Percentiles rank a stretch among this genome's conserved stretches.
Conservation (phyloP, 2,113 vertebrate genomes). For the Piliocolobus tephrosceles region DNA sequence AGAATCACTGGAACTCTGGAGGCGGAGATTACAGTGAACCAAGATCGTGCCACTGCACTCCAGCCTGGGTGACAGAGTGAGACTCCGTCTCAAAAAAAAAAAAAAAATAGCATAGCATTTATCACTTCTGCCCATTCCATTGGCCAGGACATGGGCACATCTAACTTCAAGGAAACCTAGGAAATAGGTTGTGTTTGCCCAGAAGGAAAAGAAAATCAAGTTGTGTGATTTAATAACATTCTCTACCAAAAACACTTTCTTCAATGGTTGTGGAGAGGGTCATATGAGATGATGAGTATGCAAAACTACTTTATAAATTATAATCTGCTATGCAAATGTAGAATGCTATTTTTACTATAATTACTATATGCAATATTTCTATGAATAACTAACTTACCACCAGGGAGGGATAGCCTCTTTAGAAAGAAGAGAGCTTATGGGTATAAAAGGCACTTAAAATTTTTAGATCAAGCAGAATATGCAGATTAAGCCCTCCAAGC, state of each 20-base stretch:
- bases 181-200: slow-evolving; percentile 1
- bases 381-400: slow-evolving; percentile 58
- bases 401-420: slow-evolving; percentile 32
- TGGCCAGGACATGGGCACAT: neutral
- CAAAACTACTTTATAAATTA: slow-evolving; percentile 65
- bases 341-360: slow-evolving; percentile 66
- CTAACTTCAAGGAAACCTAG: neutral
- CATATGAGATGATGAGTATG: slow-evolving; percentile 52
- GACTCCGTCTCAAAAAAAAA: too few relatives aligned
- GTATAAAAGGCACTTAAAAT: slow-evolving; percentile 45
- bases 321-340: slow-evolving; percentile 60
- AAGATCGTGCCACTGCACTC: too few relatives aligned
- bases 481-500: slow-evolving; percentile 1
- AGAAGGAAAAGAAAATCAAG: slow-evolving; percentile 23
- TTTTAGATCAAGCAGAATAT: slow-evolving; percentile 40
- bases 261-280: slow-evolving; percentile 37
- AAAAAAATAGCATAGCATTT: too few relatives aligned
- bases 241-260: slow-evolving; percentile 51
- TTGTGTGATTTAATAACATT: neutral
- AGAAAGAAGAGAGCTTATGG: slow-evolving; percentile 22
- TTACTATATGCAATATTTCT: slow-evolving; percentile 45
- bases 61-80: too few relatives aligned
- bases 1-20: too few relatives aligned
- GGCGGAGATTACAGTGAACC: too few relatives aligned
- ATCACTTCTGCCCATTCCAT: neutral